Evolutionary conservation across 2,113 vertebrate genomes (phyloP), one percentile per base, ranked within the genome.

Genomic region (Sitta europaea): DNA sequence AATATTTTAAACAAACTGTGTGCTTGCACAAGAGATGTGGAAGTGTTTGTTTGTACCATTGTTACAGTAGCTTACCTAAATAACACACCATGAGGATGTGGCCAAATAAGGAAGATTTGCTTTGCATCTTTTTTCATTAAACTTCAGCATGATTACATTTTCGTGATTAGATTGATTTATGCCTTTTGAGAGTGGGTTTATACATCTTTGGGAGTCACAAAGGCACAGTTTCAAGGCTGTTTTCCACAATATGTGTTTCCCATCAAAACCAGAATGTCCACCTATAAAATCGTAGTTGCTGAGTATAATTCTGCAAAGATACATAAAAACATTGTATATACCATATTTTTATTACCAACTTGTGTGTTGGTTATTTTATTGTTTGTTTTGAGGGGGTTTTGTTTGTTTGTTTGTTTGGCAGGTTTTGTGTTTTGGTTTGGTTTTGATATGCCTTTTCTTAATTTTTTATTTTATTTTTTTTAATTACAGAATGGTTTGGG

Each of bases 21-120:
- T 24, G 14, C 5, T 5, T 4, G 6, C 25, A 31, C 4, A 3
- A 5, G 31, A 55, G 51, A 48, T 11, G 9, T 4, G 9, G 15
- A 6, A 5, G 13, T 12, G n/a, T 48, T 85, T 3, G 0, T 11
- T 86, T 91, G 63, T 62, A 14, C 23, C 10, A 12, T 24, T 2
- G 2, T 51, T 40, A 9, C 15, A 29, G 2, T 4, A 57, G 11
- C 11, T 20, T 74, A 62, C 47, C 51, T 73, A 57, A 58, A 38
- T 27, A 36, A 21, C 13, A 62, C 72, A n/a, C 50, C n/a, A 11
- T 6, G 71, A 76, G 27, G 50, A 17, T 28, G 45, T 27, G 27
- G n/a, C 31, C 36, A 55, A 40, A 16, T 31, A 33, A 53, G 47
- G 53, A 84, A 57, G 10, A 18, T 31, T 57, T 68, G 3, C 4